Evolutionary conservation across 2,888 invertebrate species (phyloP).

Genomic region (Andrena dorsata): DNA sequence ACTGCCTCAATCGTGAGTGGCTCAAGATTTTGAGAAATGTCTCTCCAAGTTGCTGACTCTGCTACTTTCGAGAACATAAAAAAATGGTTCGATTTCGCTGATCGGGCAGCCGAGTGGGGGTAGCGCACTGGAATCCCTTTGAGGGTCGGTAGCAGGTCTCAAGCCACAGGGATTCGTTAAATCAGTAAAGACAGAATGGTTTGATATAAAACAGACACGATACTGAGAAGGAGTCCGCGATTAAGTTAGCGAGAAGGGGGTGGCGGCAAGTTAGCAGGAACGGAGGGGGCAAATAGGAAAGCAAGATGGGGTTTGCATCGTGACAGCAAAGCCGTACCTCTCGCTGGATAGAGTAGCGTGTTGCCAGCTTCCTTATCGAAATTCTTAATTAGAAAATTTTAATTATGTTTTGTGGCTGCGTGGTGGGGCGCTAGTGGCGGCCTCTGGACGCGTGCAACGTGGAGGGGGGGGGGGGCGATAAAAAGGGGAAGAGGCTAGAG

Average conservation of each 20-base stretch:
- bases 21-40: too few species aligned
- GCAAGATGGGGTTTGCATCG: conserved; percentile 43
- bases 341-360: conserved; percentile 45
- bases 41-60: too few species aligned
- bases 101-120: too few species aligned
- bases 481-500: conserved; percentile 9
- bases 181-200: conserved; percentile 48
- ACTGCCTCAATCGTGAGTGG: too few species aligned
- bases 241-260: conserved; percentile 43
- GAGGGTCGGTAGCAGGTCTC: background rate
- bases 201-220: conserved; percentile 58
- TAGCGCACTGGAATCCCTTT: conserved; percentile 9
- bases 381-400: conserved; percentile 85
- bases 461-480: background rate
- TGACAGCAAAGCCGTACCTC: conserved; percentile 58
- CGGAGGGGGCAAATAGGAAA: conserved; percentile 16
- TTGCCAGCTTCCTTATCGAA: conserved; percentile 80
- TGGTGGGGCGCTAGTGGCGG: conserved; percentile 5
- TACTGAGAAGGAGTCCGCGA: conserved; percentile 23
- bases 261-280: background rate
- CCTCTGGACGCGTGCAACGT: conserved; percentile 4
- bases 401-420: conserved; percentile 83
- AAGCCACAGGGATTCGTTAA: conserved; percentile 59
- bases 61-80: too few species aligned
- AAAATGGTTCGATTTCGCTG: too few species aligned